These are phyloP conservation scores for Trematomus loennbergii DNA, from an alignment of 2,113 vertebrate genomes.

Conservation along the genomic window DNA sequence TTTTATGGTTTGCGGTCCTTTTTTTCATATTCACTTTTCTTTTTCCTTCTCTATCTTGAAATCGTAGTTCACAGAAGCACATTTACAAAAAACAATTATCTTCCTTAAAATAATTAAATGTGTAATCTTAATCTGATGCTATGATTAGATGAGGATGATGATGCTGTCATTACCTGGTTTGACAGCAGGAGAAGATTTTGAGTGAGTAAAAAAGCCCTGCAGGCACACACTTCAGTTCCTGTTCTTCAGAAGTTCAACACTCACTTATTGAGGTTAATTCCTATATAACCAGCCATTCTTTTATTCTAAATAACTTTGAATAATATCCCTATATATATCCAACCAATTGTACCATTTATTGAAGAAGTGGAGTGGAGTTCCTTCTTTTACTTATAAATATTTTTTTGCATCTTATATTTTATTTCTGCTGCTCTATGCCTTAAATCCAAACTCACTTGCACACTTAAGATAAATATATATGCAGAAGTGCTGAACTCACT, in stretches of 20 bases:
- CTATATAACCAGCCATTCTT: neutral
- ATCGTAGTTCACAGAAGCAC: neutral
- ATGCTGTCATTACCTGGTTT: constrained; percentile 14
- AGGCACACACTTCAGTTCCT: constrained; percentile 15
- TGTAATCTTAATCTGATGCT: too few species aligned
- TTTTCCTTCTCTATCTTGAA: neutral
- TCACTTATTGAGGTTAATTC: constrained; percentile 9
- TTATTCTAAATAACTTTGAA: neutral
- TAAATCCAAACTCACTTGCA: neutral
- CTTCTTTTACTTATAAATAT: too few species aligned
- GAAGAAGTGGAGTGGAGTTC: neutral
- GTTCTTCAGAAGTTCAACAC: constrained; percentile 5
- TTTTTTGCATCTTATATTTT: neutral
- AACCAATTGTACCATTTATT: neutral
- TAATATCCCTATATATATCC: neutral
- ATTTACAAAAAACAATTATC: neutral
- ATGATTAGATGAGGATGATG: neutral
- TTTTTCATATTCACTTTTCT: neutral
- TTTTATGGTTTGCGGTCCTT: neutral
- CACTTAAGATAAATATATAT: constrained; percentile 6
- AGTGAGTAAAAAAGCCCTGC: constrained; percentile 15
- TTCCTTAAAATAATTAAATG: too few species aligned
- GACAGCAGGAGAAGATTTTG: neutral
- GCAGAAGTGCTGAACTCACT: constrained; percentile 7
- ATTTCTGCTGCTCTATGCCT: neutral